Percentiles rank a stretch among this genome's conserved stretches.
phyloP scores from a whole-genome alignment of 2,888 invertebrate species.

The Lepidonotus clava region DNA sequence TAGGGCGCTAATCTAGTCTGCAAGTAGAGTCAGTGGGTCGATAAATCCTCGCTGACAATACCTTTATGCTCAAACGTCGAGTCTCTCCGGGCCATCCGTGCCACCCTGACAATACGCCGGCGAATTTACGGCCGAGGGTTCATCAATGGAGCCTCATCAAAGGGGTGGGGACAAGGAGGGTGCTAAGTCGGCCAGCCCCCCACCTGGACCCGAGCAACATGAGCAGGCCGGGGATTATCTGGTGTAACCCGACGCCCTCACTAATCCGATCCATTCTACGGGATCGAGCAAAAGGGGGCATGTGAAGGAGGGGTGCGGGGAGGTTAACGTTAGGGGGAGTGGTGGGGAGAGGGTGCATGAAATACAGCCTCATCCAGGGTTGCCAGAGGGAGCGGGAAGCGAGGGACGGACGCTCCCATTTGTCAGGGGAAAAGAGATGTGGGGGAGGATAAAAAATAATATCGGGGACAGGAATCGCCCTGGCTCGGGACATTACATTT shows the following conservation, averaged over 20 bases:
- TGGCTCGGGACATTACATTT: no score
- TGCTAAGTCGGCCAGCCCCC: not conserved
- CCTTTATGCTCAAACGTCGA: conserved; percentile 15
- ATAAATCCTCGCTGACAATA: conserved; percentile 21
- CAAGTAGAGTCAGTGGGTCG: not conserved
- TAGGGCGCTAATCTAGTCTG: conserved; percentile 30
- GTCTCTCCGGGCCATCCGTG: not conserved
- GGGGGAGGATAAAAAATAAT: not conserved
- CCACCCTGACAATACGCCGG: not conserved
- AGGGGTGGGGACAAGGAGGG: not conserved
- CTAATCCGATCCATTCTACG: not conserved
- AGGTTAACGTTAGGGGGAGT: not conserved
- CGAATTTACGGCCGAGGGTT: conserved; percentile 25
- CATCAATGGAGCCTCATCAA: not conserved
- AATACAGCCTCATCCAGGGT: no score
- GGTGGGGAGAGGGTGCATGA: not conserved
- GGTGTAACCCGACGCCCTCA: not conserved
- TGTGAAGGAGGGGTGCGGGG: not conserved
- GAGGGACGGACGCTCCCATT: not conserved
- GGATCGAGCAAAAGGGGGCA: not conserved
- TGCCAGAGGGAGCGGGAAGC: not conserved
- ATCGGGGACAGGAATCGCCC: conserved; percentile 15
- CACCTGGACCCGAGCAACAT: not conserved
- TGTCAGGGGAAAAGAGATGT: not conserved
- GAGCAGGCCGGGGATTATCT: not conserved